These are phyloP conservation scores for Rhingia campestris DNA, from an alignment of 2,888 invertebrate species.

Conservation along the genomic window DNA sequence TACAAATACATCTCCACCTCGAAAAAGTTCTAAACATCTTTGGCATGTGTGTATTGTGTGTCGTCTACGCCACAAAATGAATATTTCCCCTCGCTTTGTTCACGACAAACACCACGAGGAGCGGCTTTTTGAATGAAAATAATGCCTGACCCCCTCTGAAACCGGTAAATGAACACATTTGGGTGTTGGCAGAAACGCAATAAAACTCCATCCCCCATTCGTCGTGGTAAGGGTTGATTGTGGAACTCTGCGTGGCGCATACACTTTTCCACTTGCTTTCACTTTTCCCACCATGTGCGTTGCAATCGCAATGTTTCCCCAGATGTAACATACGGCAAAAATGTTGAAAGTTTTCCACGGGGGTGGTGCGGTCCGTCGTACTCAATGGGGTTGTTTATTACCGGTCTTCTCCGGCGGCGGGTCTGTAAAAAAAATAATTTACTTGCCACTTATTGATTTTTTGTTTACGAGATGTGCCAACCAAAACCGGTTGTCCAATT, in stretches of 20 bases:
- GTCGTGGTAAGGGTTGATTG: background rate
- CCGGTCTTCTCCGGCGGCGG: constrained; percentile 22
- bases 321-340: background rate
- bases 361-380: constrained; percentile 24
- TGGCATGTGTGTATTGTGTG: constrained; percentile 2
- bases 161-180: constrained; percentile 52
- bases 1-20: background rate
- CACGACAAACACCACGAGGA: constrained; percentile 46
- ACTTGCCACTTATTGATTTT: constrained; percentile 63
- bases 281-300: constrained; percentile 53
- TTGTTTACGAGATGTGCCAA: constrained; percentile 35
- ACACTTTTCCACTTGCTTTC: constrained; percentile 39
- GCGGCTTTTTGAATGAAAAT: constrained; percentile 58
- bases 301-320: constrained; percentile 25
- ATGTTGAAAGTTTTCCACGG: constrained; percentile 51
- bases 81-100: background rate
- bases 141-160: constrained; percentile 44
- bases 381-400: constrained; percentile 47
- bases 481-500: constrained; percentile 66
- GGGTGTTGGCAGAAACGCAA: constrained; percentile 64
- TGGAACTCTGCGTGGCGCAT: constrained; percentile 53
- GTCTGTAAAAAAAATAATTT: constrained; percentile 27
- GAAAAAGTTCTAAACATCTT: constrained; percentile 41
- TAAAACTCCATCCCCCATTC: constrained; percentile 59
- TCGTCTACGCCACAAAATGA: background rate